Evolutionary conservation across 2,113 vertebrate species (phyloP).

Genomic region (Mohoua ochrocephala): DNA sequence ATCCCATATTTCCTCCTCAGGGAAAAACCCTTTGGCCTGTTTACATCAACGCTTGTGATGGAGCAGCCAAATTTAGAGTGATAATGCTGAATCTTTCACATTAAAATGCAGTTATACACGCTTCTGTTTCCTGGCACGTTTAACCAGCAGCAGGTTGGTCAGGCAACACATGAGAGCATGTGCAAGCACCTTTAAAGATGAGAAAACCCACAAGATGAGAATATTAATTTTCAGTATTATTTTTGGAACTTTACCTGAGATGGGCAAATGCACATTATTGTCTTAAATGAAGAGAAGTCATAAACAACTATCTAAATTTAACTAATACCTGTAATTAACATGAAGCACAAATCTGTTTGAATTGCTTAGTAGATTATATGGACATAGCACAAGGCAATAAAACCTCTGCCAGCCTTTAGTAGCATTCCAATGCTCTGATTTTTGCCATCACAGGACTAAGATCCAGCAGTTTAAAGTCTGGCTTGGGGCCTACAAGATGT

Average conservation of each 20-base stretch:
- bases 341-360: neutral
- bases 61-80: neutral
- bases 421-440: neutral
- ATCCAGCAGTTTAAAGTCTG: neutral
- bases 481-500: neutral
- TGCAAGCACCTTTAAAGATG: neutral
- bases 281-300: neutral
- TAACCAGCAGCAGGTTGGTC: neutral
- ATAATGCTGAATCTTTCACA: neutral
- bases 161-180: too few species aligned
- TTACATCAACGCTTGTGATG: neutral
- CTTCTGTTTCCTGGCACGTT: neutral
- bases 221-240: neutral
- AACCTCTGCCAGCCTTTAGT: neutral
- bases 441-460: neutral
- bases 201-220: neutral
- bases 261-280: neutral
- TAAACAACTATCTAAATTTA: neutral
- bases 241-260: neutral
- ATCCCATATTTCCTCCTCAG: neutral
- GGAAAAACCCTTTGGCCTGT: neutral
- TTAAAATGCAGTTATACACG: neutral
- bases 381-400: neutral
- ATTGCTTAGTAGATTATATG: neutral
- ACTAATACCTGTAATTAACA: neutral